Evolutionary conservation across 1,140 invertebrate genomes (phyloP).

Genomic region (Ips nitidus): DNA sequence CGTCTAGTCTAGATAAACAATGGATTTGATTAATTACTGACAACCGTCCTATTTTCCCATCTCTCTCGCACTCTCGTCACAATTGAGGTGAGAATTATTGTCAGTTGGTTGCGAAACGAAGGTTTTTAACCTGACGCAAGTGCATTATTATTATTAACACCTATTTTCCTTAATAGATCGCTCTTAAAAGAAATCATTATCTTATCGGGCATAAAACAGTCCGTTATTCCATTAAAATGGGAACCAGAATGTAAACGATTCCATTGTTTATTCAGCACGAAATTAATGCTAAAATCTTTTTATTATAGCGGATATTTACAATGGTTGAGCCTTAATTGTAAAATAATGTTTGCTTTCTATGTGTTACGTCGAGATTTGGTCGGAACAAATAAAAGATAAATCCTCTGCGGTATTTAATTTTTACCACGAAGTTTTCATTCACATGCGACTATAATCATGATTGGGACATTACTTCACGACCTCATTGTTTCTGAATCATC

Average conservation of each 20-base stretch:
- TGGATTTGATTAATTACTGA: conserved; percentile 18
- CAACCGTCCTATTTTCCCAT: neutral
- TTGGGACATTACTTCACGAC: conserved; percentile 1
- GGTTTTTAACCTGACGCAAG: too few species aligned
- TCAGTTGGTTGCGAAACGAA: too few species aligned
- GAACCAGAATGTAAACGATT: conserved; percentile 30
- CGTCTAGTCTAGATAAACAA: conserved; percentile 3
- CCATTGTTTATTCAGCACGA: conserved; percentile 32
- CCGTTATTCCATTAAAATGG: conserved; percentile 28
- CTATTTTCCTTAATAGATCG: too few species aligned
- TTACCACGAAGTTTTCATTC: conserved; percentile 23
- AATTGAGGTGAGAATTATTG: too few species aligned
- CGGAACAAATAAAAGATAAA: conserved; percentile 35
- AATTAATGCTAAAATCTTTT: conserved; percentile 36
- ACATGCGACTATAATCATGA: conserved; percentile 8
- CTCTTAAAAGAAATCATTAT: conserved; percentile 28
- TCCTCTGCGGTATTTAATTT: conserved; percentile 21
- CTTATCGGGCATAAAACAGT: neutral
- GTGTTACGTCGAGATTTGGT: conserved; percentile 31
- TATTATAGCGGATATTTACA: conserved; percentile 36
- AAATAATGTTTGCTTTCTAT: conserved; percentile 36
- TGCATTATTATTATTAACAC: too few species aligned
- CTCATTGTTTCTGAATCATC: too few species aligned
- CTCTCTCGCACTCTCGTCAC: too few species aligned
- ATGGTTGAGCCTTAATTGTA: conserved; percentile 35